phyloP scores from a whole-genome alignment of 92 coral and sea anemone species.

The Umimayanthus kanabou region DNA sequence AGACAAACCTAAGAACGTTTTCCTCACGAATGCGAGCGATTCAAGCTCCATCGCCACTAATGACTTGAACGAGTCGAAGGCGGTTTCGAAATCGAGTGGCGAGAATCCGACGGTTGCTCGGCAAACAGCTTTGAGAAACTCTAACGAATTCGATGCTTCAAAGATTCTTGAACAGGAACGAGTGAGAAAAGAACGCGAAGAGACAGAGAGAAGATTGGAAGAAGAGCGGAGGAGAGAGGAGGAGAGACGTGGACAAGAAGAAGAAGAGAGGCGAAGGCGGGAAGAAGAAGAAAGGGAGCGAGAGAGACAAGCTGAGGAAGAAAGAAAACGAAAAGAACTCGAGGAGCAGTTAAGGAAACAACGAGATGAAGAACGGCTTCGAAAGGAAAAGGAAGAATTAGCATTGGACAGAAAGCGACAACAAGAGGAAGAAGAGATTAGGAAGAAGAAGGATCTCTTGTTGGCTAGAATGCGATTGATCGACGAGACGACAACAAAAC shows the following conservation, averaged over 20 bases:
- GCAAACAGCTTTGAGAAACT: background rate
- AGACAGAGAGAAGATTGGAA: conserved; percentile 45
- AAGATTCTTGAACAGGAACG: conserved; percentile 24
- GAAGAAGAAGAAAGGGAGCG: conserved; percentile 52
- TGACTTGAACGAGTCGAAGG: conserved; percentile 12
- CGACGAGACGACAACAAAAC: conserved; percentile 46
- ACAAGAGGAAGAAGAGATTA: conserved; percentile 74
- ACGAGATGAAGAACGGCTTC: conserved; percentile 54
- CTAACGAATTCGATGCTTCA: background rate
- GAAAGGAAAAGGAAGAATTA: conserved; percentile 42
- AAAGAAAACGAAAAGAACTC: conserved; percentile 51
- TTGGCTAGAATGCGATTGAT: conserved; percentile 83
- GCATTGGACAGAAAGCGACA: conserved; percentile 64
- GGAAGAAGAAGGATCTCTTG: conserved; percentile 86
- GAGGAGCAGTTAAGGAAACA: conserved; percentile 57
- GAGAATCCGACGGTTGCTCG: background rate
- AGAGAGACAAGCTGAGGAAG: conserved; percentile 44
- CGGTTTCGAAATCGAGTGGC: conserved; percentile 16
- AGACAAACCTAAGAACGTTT: conserved; percentile 58
- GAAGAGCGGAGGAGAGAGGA: conserved; percentile 50
- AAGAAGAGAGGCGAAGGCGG: conserved; percentile 53
- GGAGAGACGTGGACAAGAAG: conserved; percentile 34
- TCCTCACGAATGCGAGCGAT: conserved; percentile 77
- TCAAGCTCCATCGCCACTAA: conserved; percentile 62
- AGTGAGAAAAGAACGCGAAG: conserved; percentile 46